Evolutionary conservation across 2,888 invertebrate genomes (phyloP).

Genomic region (Cheilosia pagana): DNA sequence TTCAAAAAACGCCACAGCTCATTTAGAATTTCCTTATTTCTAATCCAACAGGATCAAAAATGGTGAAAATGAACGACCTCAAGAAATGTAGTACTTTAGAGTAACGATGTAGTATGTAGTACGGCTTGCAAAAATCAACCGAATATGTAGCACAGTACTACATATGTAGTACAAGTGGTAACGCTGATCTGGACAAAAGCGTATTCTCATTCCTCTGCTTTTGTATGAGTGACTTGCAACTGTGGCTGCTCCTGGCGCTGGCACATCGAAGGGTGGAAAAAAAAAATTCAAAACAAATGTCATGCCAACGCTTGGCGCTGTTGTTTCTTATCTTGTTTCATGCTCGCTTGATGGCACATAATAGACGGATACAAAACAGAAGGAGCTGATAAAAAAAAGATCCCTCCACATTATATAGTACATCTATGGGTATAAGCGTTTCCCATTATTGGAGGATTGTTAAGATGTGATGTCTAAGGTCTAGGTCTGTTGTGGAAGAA

Average conservation of each 20-base stretch:
- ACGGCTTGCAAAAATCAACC: no score
- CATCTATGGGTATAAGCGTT: conserved; percentile 16
- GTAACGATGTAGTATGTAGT: no score
- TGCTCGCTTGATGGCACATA: conserved; percentile 30
- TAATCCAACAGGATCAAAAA: no score
- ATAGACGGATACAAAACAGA: conserved; percentile 4
- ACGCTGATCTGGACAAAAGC: conserved; percentile 25
- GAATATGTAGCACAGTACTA: no score
- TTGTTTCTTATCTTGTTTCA: conserved; percentile 35
- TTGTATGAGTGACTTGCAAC: conserved; percentile 20
- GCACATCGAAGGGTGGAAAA: conserved; percentile 3
- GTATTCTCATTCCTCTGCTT: not conserved
- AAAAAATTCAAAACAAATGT: conserved; percentile 43
- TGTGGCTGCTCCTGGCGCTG: conserved; percentile 3
- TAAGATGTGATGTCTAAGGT: conserved; percentile 3
- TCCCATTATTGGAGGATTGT: conserved; percentile 17
- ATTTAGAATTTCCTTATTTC: no score
- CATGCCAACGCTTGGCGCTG: conserved; percentile 19
- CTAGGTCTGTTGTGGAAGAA: conserved; percentile 1
- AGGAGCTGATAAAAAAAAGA: conserved; percentile 24
- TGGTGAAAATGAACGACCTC: no score
- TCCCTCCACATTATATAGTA: not conserved
- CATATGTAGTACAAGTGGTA: no score
- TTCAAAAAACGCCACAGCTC: no score
- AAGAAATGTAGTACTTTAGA: no score